Percentiles rank a stretch among this genome's conserved stretches.
Conservation (phyloP, 2,888 invertebrate genomes). For the Ormyrus nitidulus region DNA sequence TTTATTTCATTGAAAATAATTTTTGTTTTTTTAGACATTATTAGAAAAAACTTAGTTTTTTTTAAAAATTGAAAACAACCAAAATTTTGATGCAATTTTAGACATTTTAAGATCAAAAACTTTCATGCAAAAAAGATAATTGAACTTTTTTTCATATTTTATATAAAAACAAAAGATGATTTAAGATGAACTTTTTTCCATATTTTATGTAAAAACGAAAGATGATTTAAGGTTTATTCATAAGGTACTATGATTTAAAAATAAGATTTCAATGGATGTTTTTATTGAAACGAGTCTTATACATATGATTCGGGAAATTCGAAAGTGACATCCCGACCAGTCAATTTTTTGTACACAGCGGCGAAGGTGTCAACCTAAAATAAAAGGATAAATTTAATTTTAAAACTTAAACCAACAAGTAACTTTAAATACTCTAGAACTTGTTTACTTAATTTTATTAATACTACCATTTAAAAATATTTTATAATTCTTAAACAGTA, state of each 20-base stretch:
- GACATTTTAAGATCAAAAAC: too few species aligned
- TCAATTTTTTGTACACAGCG: slow-evolving; percentile 98
- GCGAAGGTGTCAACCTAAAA: slow-evolving; percentile 97
- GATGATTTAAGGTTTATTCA: slow-evolving; percentile 6
- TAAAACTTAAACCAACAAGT: neutral
- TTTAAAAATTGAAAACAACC: too few species aligned
- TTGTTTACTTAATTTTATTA: neutral
- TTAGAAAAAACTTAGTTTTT: too few species aligned
- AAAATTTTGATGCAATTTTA: too few species aligned
- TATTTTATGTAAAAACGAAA: neutral
- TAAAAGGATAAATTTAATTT: slow-evolving; percentile 61
- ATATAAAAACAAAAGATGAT: neutral
- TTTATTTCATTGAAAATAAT: too few species aligned
- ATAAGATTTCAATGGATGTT: slow-evolving; percentile 52
- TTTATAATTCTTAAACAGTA: too few species aligned
- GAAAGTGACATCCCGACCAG: slow-evolving; percentile 98
- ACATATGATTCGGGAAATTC: slow-evolving; percentile 99
- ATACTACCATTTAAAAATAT: neutral
- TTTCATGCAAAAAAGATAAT: too few species aligned
- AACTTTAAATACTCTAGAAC: too few species aligned
- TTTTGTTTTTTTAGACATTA: too few species aligned
- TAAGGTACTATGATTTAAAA: slow-evolving; percentile 11
- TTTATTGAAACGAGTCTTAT: slow-evolving; percentile 77
- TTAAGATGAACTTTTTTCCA: neutral
- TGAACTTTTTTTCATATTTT: neutral